Evolutionary conservation across 2,797 vertebrate genomes (phyloP).

Genomic region (Cuniculus paca): DNA sequence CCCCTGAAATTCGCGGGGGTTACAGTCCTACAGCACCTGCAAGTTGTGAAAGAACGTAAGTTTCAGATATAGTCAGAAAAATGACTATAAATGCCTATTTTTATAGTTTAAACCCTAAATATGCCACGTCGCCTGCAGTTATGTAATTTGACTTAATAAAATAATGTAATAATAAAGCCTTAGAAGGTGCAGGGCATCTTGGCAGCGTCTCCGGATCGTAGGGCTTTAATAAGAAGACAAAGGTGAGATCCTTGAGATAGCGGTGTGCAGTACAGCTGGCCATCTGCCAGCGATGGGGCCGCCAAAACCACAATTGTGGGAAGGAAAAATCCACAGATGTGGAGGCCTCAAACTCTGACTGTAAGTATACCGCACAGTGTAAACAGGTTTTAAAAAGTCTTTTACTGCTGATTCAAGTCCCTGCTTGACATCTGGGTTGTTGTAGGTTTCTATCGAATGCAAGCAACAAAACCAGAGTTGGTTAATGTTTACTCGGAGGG

Average conservation of each 20-base stretch:
- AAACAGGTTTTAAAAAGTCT: background rate
- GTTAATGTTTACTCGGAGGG: background rate
- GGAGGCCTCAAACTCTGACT: background rate
- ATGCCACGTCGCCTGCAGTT: background rate
- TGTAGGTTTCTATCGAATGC: background rate
- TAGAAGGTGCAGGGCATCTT: background rate
- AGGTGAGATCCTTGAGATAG: background rate
- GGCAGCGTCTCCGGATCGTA: background rate
- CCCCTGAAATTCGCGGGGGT: background rate
- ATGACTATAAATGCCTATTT: background rate
- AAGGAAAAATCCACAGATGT: background rate
- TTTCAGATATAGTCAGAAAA: background rate
- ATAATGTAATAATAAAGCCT: background rate
- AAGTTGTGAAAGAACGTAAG: background rate
- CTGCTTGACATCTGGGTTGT: background rate
- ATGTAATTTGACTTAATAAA: background rate
- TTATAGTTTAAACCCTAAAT: background rate
- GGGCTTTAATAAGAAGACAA: background rate
- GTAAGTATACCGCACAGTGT: background rate
- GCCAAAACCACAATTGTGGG: background rate
- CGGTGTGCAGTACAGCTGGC: too few species aligned
- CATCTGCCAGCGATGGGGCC: too few species aligned
- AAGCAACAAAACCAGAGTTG: background rate
- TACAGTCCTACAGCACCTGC: background rate
- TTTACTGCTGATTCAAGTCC: background rate